Base-by-base conservation (phyloP, 2,797 vertebrate genomes). In the Babyrousa celebensis region DNA sequence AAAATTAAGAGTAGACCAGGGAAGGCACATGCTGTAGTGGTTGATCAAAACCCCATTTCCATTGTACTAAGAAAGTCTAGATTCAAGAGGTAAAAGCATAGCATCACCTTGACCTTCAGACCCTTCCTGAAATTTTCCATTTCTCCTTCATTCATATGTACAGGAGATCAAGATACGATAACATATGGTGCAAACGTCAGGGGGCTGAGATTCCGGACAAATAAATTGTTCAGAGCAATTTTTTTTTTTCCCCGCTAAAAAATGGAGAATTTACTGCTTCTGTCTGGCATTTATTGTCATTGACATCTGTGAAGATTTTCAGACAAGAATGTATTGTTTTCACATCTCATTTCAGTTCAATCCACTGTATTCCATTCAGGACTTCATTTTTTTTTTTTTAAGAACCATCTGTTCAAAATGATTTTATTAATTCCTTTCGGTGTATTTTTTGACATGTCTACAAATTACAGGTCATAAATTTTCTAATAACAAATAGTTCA, bases 381-480 rank as follows among this genome's bases (percentile, higher is more conserved):
- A 80, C 20, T 79, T 80, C 43, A 48, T 94, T 90, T 90, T 77
- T 79, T 87, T 70, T 77, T 80, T 77, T 67, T 16, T 23, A 95
- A 98, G 85, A 94, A 94, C 67, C 96, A 98, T 94, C 96, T 96
- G 91, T 83, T 97, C 93, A 96, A 98, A 96, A 79, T 95, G 91
- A 95, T 80, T 96, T 97, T 97, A 97, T 96, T 96, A 96, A 98
- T 97, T 96, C 74, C n/a, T 91, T 97, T 90, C 77, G 68, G 54
- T 97, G 23, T 96, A 54, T 77, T 96, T 97, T 95, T 92, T 96
- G 95, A 97, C 95, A 95, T 71, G 82, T 82, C 78, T 97, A 98
- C 96, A 97, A 96, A 97, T 97, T 97, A 95, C 65, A 91, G 93
- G 92, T 97, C 93, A 88, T 94, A 95, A 93, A 96, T 97, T 97